phyloP scores from a whole-genome alignment of 2,888 invertebrate genomes.

The Podabrus alpinus region DNA sequence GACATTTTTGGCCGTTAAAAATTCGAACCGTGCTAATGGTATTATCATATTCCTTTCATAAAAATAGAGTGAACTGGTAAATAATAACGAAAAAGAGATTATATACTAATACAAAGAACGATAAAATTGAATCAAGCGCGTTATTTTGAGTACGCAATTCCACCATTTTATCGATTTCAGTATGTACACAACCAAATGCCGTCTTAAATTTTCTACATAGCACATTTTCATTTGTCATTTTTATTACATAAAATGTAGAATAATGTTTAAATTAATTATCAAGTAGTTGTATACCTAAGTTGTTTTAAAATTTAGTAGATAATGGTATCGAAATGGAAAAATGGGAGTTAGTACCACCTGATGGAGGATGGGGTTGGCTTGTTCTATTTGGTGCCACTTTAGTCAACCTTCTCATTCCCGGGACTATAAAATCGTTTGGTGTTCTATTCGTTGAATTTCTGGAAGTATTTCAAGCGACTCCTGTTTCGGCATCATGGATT shows the following conservation, averaged over 20 bases:
- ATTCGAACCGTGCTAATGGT: background rate
- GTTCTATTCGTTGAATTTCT: conserved; percentile 82
- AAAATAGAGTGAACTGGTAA: background rate
- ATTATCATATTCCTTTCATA: background rate
- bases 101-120: background rate
- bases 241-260: background rate
- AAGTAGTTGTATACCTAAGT: background rate
- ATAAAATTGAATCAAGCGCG: background rate
- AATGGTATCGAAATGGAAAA: conserved; percentile 55
- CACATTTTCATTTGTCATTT: background rate
- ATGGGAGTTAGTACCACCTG: conserved; percentile 79
- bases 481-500: conserved; percentile 78
- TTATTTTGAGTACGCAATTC: background rate
- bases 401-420: conserved; percentile 84
- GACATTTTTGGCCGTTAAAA: background rate
- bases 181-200: background rate
- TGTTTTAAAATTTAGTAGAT: conserved; percentile 28
- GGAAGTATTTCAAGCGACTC: conserved; percentile 75
- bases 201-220: background rate
- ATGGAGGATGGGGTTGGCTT: conserved; percentile 87
- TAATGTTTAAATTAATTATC: background rate
- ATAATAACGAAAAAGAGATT: background rate
- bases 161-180: background rate
- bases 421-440: conserved; percentile 86
- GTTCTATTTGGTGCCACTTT: conserved; percentile 74